These are phyloP conservation scores for Daboia siamensis DNA, from an alignment of 2,113 vertebrate genomes.

Conservation along the genomic window DNA sequence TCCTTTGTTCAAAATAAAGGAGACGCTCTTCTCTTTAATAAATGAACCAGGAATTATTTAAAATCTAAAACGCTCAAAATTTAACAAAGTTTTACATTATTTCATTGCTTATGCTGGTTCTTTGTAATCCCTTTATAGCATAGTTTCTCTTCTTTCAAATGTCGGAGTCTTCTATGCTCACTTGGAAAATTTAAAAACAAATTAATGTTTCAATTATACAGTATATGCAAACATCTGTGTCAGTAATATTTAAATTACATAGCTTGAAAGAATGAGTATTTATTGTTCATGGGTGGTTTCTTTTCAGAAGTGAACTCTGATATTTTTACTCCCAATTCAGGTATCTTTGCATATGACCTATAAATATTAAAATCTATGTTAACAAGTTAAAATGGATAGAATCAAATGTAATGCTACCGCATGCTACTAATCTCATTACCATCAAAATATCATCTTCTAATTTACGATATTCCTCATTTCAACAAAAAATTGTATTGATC, in stretches of 20 bases:
- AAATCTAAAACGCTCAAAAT: constrained; percentile 50
- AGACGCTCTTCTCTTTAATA: constrained; percentile 41
- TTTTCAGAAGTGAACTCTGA: not conserved
- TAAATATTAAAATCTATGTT: not conserved
- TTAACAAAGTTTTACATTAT: constrained; percentile 51
- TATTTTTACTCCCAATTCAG: not conserved
- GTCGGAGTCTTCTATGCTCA: constrained; percentile 38
- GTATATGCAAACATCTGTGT: constrained; percentile 62
- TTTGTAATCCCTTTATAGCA: constrained; percentile 48
- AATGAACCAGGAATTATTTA: constrained; percentile 50
- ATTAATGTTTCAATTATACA: constrained; percentile 69
- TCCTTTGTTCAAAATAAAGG: constrained; percentile 43
- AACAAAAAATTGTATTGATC: not conserved
- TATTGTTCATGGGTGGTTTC: constrained; percentile 30
- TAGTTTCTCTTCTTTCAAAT: constrained; percentile 47
- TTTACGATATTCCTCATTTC: not conserved
- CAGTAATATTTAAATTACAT: constrained; percentile 41
- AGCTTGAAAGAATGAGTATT: constrained; percentile 38
- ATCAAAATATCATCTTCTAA: not conserved
- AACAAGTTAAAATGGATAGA: not conserved
- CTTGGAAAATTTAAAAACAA: constrained; percentile 51
- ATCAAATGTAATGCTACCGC: not conserved
- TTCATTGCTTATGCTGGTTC: constrained; percentile 47
- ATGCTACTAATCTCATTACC: not conserved
- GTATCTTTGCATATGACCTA: not conserved